phyloP scores from a whole-genome alignment of 2,113 vertebrate genomes.

The Pagrus major region DNA sequence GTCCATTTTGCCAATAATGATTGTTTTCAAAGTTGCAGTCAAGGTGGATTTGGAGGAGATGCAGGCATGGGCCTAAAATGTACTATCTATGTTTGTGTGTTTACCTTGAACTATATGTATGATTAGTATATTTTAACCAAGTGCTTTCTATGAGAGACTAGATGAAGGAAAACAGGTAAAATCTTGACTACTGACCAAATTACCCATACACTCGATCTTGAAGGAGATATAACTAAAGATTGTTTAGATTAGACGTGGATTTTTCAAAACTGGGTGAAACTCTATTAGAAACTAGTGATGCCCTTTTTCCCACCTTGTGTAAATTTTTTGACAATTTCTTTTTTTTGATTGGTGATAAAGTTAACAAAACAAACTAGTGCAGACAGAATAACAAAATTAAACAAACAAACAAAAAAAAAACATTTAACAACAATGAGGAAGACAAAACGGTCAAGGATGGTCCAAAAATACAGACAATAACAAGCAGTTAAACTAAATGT shows the following conservation, averaged over 20 bases:
- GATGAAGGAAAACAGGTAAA: neutral
- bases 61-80: neutral
- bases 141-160: neutral
- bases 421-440: too few species aligned
- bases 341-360: too few species aligned
- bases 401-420: too few species aligned
- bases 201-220: neutral
- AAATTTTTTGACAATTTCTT: too few species aligned
- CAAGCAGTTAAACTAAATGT: too few species aligned
- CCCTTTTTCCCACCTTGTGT: neutral
- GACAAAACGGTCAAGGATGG: too few species aligned
- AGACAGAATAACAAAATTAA: too few species aligned
- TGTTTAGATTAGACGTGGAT: neutral
- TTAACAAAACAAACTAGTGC: too few species aligned
- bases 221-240: neutral
- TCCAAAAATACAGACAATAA: too few species aligned
- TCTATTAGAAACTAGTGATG: neutral
- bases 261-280: neutral
- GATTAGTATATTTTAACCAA: neutral
- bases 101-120: neutral
- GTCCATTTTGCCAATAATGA: slow-evolving; percentile 52
- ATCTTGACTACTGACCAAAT: neutral
- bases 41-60: slow-evolving; percentile 48
- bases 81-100: neutral
- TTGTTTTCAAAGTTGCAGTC: slow-evolving; percentile 65